Base-by-base conservation (phyloP, 2,888 invertebrate species). In the Caprella mutica region DNA sequence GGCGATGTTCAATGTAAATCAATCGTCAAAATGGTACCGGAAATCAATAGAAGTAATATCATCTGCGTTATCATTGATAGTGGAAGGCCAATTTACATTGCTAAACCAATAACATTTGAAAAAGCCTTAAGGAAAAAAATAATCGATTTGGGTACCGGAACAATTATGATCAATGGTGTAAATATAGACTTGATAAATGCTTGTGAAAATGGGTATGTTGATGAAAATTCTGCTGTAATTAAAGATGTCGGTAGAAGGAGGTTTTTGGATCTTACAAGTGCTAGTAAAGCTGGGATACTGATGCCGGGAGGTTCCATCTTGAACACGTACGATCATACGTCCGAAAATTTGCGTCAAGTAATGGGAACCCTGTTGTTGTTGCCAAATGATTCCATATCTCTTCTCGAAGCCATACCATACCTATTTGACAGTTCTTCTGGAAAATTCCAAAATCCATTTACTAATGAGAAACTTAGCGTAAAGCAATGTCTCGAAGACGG, bases 151-250 rank as follows among this genome's bases (percentile, higher is more conserved):
- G 77, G 78, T 64, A 75, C 78, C 12, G 83, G 83, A 30, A 81
- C 79, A 4, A 84, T 72, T 55, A 69, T 66, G 52, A 71, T 75
- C 66, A 71, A 71, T 46, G 68, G 72, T 2, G 80, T 83, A 61
- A 85, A 87, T 72, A 86, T 84, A 72, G 82, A 83, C 2, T 75
- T 93, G 66, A 84, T 86, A 63, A 87, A 89, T 74, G 89, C 90
- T 1, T 82, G 91, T 38, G 80, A 81, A 67, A 84, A 83, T 69
- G 85, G 86, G 71, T 76, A 85, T 56, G 79, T 91, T 38, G 82
- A 89, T 71, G 83, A 86, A 0, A 79, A 82, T 68, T 79, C 80
- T 0, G 84, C 85, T 14, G 81, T 87, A 38, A 78, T 89, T 5
- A 86, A 85, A 76, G 85, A 91, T 24, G 46, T 46, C 1, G 23